A percentile compares a stretch with the other conserved stretches of the same genome.
phyloP scores from a whole-genome alignment of 1,140 invertebrate genomes.

The Drosophila kurseongensis region DNA sequence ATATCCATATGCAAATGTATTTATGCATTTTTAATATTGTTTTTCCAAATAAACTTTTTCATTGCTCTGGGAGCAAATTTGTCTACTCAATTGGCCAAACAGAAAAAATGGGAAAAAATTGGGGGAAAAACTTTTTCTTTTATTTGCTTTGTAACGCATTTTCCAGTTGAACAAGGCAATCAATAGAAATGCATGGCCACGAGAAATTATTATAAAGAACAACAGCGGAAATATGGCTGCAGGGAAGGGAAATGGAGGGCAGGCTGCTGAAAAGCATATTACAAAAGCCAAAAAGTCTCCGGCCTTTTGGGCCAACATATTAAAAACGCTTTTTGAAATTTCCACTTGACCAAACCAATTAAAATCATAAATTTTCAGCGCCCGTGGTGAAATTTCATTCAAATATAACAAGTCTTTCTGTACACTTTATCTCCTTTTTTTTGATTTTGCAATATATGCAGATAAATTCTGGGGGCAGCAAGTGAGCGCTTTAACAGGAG shows the following conservation, averaged over 20 bases:
- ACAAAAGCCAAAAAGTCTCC: conserved; percentile 49
- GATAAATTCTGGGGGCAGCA: conserved; percentile 27
- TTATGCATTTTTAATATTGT: conserved; percentile 59
- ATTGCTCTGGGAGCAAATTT: conserved; percentile 31
- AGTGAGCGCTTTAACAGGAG: conserved; percentile 8
- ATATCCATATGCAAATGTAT: conserved; percentile 17
- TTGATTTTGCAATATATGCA: conserved; percentile 46
- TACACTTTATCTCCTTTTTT: conserved; percentile 11
- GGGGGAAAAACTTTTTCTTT: conserved; percentile 6
- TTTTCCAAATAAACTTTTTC: conserved; percentile 42
- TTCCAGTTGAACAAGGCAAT: conserved; percentile 68
- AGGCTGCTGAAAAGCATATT: conserved; percentile 45
- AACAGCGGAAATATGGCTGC: conserved; percentile 20
- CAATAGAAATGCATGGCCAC: conserved; percentile 60
- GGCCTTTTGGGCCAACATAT: conserved; percentile 49
- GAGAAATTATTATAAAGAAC: conserved; percentile 60
- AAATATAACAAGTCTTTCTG: conserved; percentile 60
- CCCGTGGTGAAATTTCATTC: conserved; percentile 67
- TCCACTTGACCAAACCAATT: conserved; percentile 80
- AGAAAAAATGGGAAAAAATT: conserved; percentile 5
- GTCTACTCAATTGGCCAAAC: conserved; percentile 34
- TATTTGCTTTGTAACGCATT: conserved; percentile 38
- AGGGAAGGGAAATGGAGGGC: conserved; percentile 8
- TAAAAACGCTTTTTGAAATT: conserved; percentile 70
- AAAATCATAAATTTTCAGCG: conserved; percentile 77